phyloP scores from a whole-genome alignment of 2,888 invertebrate species.

The Muschampia plurimacula region DNA sequence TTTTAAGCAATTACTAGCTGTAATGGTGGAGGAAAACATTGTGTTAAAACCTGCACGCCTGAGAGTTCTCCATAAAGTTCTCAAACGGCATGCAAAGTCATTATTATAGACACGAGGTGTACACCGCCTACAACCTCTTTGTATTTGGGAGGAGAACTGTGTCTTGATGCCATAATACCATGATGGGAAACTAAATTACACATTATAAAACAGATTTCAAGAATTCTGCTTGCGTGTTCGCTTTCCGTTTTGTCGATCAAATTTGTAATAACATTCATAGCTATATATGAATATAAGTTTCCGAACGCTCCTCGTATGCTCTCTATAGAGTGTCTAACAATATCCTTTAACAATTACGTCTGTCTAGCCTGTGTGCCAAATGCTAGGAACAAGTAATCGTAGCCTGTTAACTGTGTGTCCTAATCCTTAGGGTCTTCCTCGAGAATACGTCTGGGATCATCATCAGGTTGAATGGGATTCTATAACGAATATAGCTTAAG shows the following conservation, averaged over 20 bases:
- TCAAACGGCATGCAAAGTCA: no score
- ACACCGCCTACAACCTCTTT: no score
- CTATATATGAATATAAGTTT: background rate
- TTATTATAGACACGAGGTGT: no score
- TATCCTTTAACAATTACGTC: conserved; percentile 20
- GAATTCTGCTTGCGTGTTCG: background rate
- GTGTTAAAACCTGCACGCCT: no score
- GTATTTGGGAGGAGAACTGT: no score
- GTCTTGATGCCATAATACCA: no score
- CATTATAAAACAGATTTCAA: no score
- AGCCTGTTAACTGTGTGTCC: conserved; percentile 16
- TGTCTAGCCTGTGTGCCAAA: conserved; percentile 9
- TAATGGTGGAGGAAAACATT: no score
- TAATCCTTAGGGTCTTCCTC: conserved; percentile 1
- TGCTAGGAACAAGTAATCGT: conserved; percentile 16
- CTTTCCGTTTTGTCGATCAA: background rate
- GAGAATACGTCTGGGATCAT: background rate
- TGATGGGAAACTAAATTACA: no score
- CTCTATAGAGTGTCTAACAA: conserved; percentile 1
- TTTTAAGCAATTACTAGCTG: no score
- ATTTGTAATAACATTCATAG: background rate
- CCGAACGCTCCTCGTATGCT: background rate
- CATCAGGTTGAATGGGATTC: background rate
- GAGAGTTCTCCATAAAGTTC: no score
- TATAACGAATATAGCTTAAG: background rate